phyloP scores from a whole-genome alignment of 2,888 invertebrate species.

The Lingula anatina region DNA sequence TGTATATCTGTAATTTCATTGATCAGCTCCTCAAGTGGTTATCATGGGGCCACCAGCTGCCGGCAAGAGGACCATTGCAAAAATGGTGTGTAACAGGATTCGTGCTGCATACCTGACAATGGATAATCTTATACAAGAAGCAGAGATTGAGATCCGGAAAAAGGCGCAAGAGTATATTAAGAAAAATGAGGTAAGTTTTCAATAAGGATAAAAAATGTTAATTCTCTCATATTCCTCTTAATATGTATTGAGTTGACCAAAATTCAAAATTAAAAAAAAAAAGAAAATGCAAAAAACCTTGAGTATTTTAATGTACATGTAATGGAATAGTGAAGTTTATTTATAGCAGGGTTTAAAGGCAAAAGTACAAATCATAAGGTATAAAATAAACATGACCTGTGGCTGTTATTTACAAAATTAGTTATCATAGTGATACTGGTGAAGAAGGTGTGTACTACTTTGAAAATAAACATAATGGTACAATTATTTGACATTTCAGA shows the following conservation, averaged over 20 bases:
- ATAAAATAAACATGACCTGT: too few relatives aligned
- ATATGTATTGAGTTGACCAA: not conserved
- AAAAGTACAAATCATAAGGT: too few relatives aligned
- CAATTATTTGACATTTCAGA: too few relatives aligned
- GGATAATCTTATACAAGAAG: conserved; percentile 39
- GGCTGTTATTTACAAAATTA: too few relatives aligned
- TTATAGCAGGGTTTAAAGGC: too few relatives aligned
- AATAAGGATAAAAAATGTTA: too few relatives aligned
- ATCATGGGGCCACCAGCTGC: conserved; percentile 50
- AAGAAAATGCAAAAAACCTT: not conserved
- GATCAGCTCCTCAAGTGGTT: conserved; percentile 46
- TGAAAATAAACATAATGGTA: too few relatives aligned
- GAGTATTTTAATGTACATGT: too few relatives aligned
- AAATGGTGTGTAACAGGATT: conserved; percentile 42
- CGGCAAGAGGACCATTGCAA: conserved; percentile 47
- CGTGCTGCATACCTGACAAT: conserved; percentile 38
- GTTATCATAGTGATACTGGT: too few relatives aligned
- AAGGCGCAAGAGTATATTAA: conserved; percentile 26
- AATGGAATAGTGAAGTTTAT: too few relatives aligned
- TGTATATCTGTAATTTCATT: too few relatives aligned
- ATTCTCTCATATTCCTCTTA: not conserved
- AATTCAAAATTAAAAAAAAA: not conserved
- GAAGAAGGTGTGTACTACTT: too few relatives aligned
- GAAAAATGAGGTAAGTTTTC: conserved; percentile 24
- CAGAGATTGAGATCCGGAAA: conserved; percentile 32